Percentiles rank a stretch among this genome's conserved stretches.
These are phyloP conservation scores for Drosophila antonietae DNA, from an alignment of 2,888 invertebrate species.

Conservation along the genomic window DNA sequence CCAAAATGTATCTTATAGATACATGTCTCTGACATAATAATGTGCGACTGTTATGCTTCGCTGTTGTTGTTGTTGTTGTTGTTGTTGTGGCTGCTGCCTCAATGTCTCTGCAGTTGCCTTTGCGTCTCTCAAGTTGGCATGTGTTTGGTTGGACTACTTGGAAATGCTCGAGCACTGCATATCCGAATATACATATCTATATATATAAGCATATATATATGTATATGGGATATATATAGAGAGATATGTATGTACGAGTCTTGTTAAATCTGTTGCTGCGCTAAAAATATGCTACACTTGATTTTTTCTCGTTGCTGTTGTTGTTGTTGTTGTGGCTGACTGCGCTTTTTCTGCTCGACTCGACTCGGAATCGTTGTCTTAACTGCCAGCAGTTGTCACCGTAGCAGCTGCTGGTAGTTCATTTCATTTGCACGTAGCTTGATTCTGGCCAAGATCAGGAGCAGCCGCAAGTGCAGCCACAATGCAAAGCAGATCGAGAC, in stretches of 20 bases:
- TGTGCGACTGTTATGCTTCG: constrained; percentile 13
- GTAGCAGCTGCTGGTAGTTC: constrained; percentile 9
- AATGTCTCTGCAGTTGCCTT: constrained; percentile 54
- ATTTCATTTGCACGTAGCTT: constrained; percentile 6
- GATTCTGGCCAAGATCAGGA: constrained; percentile 48
- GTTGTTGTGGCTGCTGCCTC: constrained; percentile 46
- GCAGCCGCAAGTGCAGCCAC: constrained; percentile 7
- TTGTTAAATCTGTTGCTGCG: constrained; percentile 20
- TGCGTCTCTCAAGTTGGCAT: constrained; percentile 24
- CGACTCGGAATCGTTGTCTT: constrained; percentile 13
- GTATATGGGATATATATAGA: background rate
- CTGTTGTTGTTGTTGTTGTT: constrained; percentile 16
- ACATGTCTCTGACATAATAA: constrained; percentile 69
- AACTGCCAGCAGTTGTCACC: constrained; percentile 10
- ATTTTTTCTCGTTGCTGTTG: constrained; percentile 32
- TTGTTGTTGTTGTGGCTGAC: constrained; percentile 7
- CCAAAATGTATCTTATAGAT: constrained; percentile 70
- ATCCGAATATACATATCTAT: background rate
- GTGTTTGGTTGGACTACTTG: constrained; percentile 36
- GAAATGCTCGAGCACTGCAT: constrained; percentile 21
- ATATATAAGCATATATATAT: background rate
- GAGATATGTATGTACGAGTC: constrained; percentile 12
- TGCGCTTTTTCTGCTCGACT: constrained; percentile 31
- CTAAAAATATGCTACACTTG: constrained; percentile 60
- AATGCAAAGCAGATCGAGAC: constrained; percentile 6